Conservation (phyloP, 2,888 invertebrate species). For the Drosophila flavopinicola region DNA sequence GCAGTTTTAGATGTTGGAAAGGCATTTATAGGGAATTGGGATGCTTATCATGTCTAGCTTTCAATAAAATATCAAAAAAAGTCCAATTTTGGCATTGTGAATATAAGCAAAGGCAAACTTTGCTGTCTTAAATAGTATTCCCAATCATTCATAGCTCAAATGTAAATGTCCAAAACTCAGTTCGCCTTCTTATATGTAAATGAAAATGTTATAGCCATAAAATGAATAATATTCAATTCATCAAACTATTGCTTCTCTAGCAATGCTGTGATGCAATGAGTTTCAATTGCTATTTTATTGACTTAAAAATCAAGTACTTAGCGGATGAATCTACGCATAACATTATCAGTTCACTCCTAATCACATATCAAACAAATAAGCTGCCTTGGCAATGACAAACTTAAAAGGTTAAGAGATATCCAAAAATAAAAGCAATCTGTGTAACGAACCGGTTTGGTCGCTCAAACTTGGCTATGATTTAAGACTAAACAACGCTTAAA, state of each 20-base stretch:
- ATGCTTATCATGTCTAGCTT: too few species aligned
- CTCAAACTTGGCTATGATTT: conserved; percentile 30
- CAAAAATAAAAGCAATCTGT: conserved; percentile 11
- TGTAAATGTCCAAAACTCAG: neutral
- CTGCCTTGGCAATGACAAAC: conserved; percentile 37
- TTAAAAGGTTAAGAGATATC: conserved; percentile 26
- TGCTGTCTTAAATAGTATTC: too few species aligned
- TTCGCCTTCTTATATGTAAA: neutral
- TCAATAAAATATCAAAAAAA: too few species aligned
- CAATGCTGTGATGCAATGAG: conserved; percentile 26
- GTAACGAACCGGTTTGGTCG: conserved; percentile 40
- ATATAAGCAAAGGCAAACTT: too few species aligned
- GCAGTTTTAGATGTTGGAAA: too few species aligned
- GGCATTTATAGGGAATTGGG: too few species aligned
- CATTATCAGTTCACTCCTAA: conserved; percentile 1
- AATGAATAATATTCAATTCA: conserved; percentile 1
- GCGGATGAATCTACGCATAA: neutral
- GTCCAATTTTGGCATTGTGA: too few species aligned
- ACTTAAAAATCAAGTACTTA: conserved; percentile 27
- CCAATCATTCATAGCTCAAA: neutral
- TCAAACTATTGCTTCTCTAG: conserved; percentile 2
- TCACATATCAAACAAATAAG: conserved; percentile 2
- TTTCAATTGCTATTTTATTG: conserved; percentile 41
- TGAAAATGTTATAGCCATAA: conserved; percentile 1
- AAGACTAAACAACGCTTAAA: conserved; percentile 32